A percentile compares a stretch with the other conserved stretches of the same genome.
Evolutionary conservation across 2,113 vertebrate species (phyloP).

Genomic region (Suricata suricatta): DNA sequence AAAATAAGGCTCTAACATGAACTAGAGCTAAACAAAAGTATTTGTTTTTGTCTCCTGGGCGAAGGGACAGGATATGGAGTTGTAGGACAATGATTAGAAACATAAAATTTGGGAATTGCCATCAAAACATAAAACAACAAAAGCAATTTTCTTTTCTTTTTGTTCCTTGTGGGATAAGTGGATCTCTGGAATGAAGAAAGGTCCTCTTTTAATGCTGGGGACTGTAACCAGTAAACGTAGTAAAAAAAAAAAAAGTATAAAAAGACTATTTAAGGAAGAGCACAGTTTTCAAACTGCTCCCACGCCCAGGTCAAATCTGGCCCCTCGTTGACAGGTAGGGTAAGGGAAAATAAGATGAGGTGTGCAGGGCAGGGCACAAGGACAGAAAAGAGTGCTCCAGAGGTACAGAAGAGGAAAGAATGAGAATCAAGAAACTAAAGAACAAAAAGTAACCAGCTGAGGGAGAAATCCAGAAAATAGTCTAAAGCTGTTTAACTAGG

Average conservation of each 20-base stretch:
- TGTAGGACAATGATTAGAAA: background rate
- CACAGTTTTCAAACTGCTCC: background rate
- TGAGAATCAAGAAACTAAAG: background rate
- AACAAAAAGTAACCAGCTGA: background rate
- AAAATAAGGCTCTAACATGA: background rate
- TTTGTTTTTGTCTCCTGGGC: background rate
- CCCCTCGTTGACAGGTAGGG: background rate
- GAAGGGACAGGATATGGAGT: background rate
- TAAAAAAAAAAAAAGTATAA: no score
- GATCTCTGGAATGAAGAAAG: background rate
- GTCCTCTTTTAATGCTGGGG: rapidly evolving
- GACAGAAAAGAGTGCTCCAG: background rate
- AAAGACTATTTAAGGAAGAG: background rate
- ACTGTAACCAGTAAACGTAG: background rate
- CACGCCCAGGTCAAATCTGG: no score
- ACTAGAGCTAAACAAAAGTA: background rate
- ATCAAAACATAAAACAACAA: background rate
- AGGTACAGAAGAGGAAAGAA: background rate
- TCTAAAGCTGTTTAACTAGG: background rate
- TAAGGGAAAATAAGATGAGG: background rate
- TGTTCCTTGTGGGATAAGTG: background rate
- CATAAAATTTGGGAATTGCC: background rate
- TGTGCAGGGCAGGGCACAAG: background rate
- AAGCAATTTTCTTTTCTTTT: background rate
- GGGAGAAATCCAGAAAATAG: background rate